These are phyloP conservation scores for Drosophila niveifrons DNA, from an alignment of 2,888 invertebrate species.

Conservation along the genomic window DNA sequence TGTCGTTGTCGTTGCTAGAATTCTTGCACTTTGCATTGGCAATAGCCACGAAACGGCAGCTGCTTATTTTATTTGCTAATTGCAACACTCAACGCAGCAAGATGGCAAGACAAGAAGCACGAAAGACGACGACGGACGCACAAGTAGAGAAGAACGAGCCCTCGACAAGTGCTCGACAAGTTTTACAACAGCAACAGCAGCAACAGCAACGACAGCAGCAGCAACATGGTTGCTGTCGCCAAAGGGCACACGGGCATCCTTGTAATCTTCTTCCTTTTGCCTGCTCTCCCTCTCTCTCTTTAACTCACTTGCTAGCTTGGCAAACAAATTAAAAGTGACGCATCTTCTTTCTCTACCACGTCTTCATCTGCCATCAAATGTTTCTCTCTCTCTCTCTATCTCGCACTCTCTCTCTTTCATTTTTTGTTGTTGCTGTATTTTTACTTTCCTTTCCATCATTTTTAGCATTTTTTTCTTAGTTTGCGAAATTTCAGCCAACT, in stretches of 20 bases:
- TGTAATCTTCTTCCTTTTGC: conserved; percentile 10
- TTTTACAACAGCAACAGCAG: conserved; percentile 39
- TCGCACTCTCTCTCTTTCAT: too few relatives aligned
- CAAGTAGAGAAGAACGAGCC: conserved; percentile 45
- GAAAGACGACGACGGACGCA: conserved; percentile 19
- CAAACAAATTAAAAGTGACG: conserved; percentile 79
- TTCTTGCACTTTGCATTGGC: conserved; percentile 58
- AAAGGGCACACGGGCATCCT: conserved; percentile 26
- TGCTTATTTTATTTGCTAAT: conserved; percentile 80
- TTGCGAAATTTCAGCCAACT: conserved; percentile 1
- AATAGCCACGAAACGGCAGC: conserved; percentile 57
- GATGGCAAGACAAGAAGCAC: conserved; percentile 39
- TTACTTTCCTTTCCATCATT: neutral
- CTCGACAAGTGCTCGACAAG: conserved; percentile 76
- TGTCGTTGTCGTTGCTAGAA: conserved; percentile 22
- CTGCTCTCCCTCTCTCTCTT: neutral
- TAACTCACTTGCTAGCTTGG: conserved; percentile 38
- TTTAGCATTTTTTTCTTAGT: conserved; percentile 24
- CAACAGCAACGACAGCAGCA: conserved; percentile 13
- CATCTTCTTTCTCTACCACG: conserved; percentile 46
- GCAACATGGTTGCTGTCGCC: conserved; percentile 32
- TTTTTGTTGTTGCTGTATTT: neutral
- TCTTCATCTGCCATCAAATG: conserved; percentile 13
- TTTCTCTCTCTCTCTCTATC: neutral
- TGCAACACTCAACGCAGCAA: conserved; percentile 71